Base-by-base conservation (phyloP, 2,113 vertebrate species). In the Malurus alboscapulatus region DNA sequence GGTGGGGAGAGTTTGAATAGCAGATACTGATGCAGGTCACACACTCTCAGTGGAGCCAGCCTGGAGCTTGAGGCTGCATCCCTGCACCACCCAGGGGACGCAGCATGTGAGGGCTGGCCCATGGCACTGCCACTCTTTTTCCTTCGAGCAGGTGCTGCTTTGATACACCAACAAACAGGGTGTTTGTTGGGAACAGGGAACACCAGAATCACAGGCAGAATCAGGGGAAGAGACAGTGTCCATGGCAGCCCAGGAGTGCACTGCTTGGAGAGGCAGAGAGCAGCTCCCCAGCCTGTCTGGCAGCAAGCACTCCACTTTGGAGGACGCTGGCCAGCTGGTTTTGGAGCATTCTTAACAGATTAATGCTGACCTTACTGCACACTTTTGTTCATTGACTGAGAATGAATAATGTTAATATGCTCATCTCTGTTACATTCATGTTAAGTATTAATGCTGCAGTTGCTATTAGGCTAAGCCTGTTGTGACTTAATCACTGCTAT, bases 361-460 rank as follows among this genome's bases (percentile, higher is more conserved):
- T 88, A 34, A 94, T 94, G 94, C 88, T 95, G 93, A 94, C 91
- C 77, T 94, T 90, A 94, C 65, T 93, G 80, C 84, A 96, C 78
- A 95, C 36, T 65, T 88, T 7, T 63, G 51, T 91, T 91, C 53
- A 74, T 79, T 51, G 84, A 87, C 85, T 50, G 92, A 96, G 88
- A 91, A 84, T 34, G 34, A 90, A 76, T 79, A 42, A 87, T 40
- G 50, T 92, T 94, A 93, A 84, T 62, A 74, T 71, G 76, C 48
- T 44, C 15, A 86, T 79, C 94, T 83, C 88, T 96, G 34, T 90
- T 88, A 13, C 47, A 65, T 61, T 84, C 1, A 1, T 63, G n/a
- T 94, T 53, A 73, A 63, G 36, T 81, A 61, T 88, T 91, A 78
- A 87, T 42, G 58, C 44, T 27, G 2, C 48, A 75, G 88, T 94